Evolutionary conservation across 2,888 invertebrate genomes (phyloP).

Genomic region (Drosophila mimica): DNA sequence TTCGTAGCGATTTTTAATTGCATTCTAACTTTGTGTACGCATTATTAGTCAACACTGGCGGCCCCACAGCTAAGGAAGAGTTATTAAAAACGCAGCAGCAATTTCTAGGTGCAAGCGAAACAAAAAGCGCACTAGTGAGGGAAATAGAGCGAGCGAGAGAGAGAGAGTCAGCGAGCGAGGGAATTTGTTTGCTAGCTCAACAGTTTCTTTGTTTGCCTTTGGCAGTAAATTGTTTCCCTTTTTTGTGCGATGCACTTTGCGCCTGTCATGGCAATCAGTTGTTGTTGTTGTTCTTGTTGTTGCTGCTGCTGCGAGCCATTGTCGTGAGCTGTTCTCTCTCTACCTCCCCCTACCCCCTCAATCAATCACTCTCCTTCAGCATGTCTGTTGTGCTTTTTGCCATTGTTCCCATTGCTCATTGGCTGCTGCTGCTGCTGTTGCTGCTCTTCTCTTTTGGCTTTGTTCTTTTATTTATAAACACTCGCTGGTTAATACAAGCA

Average conservation of each 20-base stretch:
- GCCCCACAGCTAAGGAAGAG: conserved; percentile 3
- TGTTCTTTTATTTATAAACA: conserved; percentile 59
- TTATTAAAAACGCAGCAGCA: conserved; percentile 28
- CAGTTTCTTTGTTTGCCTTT: conserved; percentile 52
- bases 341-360: not conserved
- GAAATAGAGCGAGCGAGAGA: not conserved
- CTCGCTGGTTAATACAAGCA: conserved; percentile 36
- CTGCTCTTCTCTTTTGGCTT: conserved; percentile 43
- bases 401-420: conserved; percentile 60
- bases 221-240: conserved; percentile 26
- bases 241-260: conserved; percentile 52
- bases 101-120: not conserved
- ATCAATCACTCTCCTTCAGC: conserved; percentile 33
- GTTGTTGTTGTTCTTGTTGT: conserved; percentile 10
- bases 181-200: conserved; percentile 34
- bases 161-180: conserved; percentile 7
- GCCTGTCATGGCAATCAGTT: conserved; percentile 54
- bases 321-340: conserved; percentile 6
- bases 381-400: conserved; percentile 12
- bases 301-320: conserved; percentile 39
- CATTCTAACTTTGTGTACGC: conserved; percentile 32
- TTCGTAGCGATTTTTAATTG: conserved; percentile 40
- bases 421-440: conserved; percentile 33
- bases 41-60: conserved; percentile 53
- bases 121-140: not conserved